Base-by-base conservation (phyloP, 2,888 invertebrate species). In the Mesochorus sp. region DNA sequence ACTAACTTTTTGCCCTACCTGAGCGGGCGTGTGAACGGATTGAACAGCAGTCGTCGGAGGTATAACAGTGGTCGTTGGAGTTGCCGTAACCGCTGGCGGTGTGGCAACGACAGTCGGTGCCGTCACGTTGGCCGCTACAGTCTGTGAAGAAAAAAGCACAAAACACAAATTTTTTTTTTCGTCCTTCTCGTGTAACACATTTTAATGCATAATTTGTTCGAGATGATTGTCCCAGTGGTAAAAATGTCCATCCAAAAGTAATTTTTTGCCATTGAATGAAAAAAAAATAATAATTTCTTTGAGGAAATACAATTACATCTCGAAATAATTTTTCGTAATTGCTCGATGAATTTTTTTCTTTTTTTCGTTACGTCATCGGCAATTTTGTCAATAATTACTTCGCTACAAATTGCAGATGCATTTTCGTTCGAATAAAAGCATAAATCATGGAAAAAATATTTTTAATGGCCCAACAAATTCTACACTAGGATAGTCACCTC, bases 1-100 rank as follows among this genome's bases (percentile, higher is more conserved):
- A 79, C 73, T 39, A 78, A 78, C 77, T 76, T 81, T 75, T 70
- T 71, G 67, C 66, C 76, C 79, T 87, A 89, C 88, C 82, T 89
- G 87, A 77, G 85, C 85, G 67, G 89, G 85, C 71, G 86, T 86
- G 82, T 88, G 89, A 82, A 83, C 85, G 49, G 86, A 81, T 82
- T 91, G 89, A 73, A 89, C 89, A 71, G 91, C 87, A 34, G 90
- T 87, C 62, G 90, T 88, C 53, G 91, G 87, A 61, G 91, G 86
- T 47, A 91, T 85, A n/a, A 84, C 84, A 34, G 80, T 88, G 51
- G 85, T 87, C 49, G 88, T 83, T 55, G 89, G 87, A 37, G 88
- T 86, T 71, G 91, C 88, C 68, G 91, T 83, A 47, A 85, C 89
- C 70, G 91, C 88, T 31, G 88, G 86, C 51, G 90, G 89, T 49